Percentiles rank a stretch among this genome's conserved stretches.
phyloP scores from a whole-genome alignment of 2,113 vertebrate genomes.

The Caranx ignobilis region DNA sequence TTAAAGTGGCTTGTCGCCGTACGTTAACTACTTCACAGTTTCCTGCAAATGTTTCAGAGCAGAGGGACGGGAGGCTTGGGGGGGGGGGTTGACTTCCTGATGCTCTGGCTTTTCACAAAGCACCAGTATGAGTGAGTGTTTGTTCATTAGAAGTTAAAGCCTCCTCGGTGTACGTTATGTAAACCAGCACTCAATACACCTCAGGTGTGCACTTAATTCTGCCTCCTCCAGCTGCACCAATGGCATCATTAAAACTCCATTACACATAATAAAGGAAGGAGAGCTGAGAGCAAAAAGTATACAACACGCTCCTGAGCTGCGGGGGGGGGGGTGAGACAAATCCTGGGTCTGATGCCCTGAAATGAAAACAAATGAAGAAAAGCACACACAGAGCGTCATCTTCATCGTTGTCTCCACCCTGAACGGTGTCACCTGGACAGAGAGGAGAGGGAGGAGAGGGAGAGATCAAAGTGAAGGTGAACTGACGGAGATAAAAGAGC shows the following conservation, averaged over 20 bases:
- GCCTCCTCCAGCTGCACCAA: conserved; percentile 56
- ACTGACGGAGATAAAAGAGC: background rate
- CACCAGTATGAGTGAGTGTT: conserved; percentile 48
- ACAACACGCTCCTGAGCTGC: conserved; percentile 25
- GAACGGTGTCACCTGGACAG: background rate
- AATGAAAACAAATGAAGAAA: conserved; percentile 54
- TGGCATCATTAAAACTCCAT: conserved; percentile 73
- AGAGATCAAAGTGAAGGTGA: background rate
- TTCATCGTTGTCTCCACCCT: background rate
- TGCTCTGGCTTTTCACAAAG: conserved; percentile 23
- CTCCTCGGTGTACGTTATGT: conserved; percentile 56
- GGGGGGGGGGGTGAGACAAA: background rate
- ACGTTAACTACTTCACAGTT: conserved; percentile 44
- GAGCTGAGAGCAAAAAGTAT: conserved; percentile 41
- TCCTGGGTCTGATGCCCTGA: background rate
- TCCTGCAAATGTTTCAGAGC: conserved; percentile 34
- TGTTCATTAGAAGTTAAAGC: conserved; percentile 64
- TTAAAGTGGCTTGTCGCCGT: conserved; percentile 4
- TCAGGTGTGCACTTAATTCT: conserved; percentile 72
- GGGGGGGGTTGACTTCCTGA: conserved; percentile 37
- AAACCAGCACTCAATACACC: conserved; percentile 62
- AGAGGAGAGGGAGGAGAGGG: background rate
- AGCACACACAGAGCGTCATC: background rate
- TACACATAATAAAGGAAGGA: conserved; percentile 59
- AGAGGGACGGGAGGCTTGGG: background rate